A percentile compares a stretch with the other conserved stretches of the same genome.
These are phyloP conservation scores for Drosophila persimilis DNA, from an alignment of 1,140 invertebrate species.

Conservation along the genomic window DNA sequence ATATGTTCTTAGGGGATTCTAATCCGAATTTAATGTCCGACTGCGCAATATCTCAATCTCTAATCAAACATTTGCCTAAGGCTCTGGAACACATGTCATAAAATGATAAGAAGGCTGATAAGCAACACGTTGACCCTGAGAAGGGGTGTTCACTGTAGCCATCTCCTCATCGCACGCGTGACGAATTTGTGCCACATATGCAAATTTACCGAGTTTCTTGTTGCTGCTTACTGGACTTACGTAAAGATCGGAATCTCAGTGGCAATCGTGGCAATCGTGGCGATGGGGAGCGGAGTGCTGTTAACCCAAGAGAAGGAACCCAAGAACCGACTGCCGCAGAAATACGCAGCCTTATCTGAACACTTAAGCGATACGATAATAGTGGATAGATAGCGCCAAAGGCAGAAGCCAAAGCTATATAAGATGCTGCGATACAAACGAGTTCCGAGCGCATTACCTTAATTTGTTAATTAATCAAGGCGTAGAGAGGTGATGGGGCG, in stretches of 20 bases:
- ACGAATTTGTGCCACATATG: slow-evolving; percentile 64
- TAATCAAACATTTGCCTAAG: slow-evolving; percentile 34
- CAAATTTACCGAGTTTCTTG: slow-evolving; percentile 46
- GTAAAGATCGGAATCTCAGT: slow-evolving; percentile 44
- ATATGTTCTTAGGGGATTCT: too few relatives aligned
- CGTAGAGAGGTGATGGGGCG: slow-evolving; percentile 12
- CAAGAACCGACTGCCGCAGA: slow-evolving; percentile 7
- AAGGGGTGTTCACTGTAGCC: slow-evolving; percentile 43
- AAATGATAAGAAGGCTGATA: slow-evolving; percentile 36
- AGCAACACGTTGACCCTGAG: slow-evolving; percentile 31
- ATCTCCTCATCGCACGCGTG: slow-evolving; percentile 16
- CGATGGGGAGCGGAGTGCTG: slow-evolving; percentile 29
- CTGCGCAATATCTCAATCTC: slow-evolving; percentile 16
- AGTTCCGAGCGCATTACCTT: slow-evolving; percentile 38
- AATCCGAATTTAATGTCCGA: background rate
- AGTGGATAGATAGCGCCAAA: slow-evolving; percentile 27
- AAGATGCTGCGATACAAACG: slow-evolving; percentile 39
- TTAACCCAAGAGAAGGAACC: slow-evolving; percentile 40
- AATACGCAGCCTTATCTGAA: slow-evolving; percentile 64
- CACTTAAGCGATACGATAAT: slow-evolving; percentile 51
- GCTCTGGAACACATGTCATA: slow-evolving; percentile 1
- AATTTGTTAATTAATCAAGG: slow-evolving; percentile 62
- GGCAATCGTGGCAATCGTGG: slow-evolving; percentile 20
- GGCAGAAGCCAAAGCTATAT: slow-evolving; percentile 38
- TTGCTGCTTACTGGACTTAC: slow-evolving; percentile 36